Conservation (phyloP, 1,140 invertebrate genomes). For the Drosophila lacertosa region DNA sequence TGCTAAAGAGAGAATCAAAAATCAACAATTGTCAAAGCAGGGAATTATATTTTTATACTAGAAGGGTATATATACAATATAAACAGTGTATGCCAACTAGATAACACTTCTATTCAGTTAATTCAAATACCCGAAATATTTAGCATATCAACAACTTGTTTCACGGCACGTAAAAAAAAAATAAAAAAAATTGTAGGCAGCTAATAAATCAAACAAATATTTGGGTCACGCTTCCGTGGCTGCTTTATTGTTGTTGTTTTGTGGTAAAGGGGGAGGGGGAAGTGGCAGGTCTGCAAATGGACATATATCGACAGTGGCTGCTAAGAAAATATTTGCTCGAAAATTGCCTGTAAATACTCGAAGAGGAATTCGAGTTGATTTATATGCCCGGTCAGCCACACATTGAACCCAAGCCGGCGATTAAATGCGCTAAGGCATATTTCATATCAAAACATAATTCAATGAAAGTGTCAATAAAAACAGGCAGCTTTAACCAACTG, state of each 20-base stretch:
- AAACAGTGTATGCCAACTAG: no score
- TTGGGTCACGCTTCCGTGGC: slow-evolving; percentile 78
- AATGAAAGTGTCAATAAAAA: slow-evolving; percentile 75
- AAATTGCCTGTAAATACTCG: slow-evolving; percentile 75
- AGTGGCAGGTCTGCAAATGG: no score
- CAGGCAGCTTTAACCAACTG: slow-evolving; percentile 15
- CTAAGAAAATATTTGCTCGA: slow-evolving; percentile 74
- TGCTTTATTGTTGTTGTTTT: background rate
- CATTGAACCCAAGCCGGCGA: slow-evolving; percentile 50
- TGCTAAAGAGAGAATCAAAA: no score
- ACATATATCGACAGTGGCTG: slow-evolving; percentile 58
- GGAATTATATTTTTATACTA: no score
- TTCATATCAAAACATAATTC: slow-evolving; percentile 68
- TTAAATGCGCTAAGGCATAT: slow-evolving; percentile 43
- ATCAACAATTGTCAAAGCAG: no score
- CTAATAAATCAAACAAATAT: slow-evolving; percentile 82
- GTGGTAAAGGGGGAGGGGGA: slow-evolving; percentile 11
- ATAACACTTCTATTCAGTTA: no score
- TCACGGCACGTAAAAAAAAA: slow-evolving; percentile 49
- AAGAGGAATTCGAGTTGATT: slow-evolving; percentile 59
- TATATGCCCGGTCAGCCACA: slow-evolving; percentile 74
- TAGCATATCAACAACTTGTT: slow-evolving; percentile 51
- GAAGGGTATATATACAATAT: no score
- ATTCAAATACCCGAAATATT: slow-evolving; percentile 18
- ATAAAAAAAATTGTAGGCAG: no score